Percentiles rank a stretch among this genome's conserved stretches.
Evolutionary conservation across 2,888 invertebrate genomes (phyloP).

Genomic region (Morpho helenor): DNA sequence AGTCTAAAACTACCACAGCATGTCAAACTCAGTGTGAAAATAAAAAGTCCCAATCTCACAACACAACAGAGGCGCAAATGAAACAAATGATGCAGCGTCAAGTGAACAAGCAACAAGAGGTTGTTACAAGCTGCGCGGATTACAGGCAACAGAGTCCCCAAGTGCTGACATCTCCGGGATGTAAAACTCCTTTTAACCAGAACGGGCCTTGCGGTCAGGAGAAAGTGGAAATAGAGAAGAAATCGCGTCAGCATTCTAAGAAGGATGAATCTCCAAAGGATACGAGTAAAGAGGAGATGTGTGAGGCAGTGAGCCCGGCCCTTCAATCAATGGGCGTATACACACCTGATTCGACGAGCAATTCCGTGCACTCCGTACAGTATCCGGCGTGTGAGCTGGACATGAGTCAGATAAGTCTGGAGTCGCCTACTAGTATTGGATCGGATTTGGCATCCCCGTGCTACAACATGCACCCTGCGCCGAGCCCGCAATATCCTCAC

Average conservation of each 20-base stretch:
- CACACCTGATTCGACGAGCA: conserved; percentile 90
- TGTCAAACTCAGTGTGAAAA: conserved; percentile 70
- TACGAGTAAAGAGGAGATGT: conserved; percentile 61
- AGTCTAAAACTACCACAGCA: conserved; percentile 64
- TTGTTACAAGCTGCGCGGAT: conserved; percentile 57
- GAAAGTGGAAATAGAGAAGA: conserved; percentile 68
- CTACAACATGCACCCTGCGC: conserved; percentile 79
- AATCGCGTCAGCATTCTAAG: conserved; percentile 54
- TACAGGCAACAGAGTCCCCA: conserved; percentile 65
- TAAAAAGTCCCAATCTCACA: conserved; percentile 51
- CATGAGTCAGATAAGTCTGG: conserved; percentile 89
- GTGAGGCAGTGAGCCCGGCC: conserved; percentile 76
- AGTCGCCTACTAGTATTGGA: conserved; percentile 93
- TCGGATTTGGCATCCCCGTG: conserved; percentile 91
- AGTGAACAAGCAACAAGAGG: conserved; percentile 57
- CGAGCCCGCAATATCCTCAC: conserved; percentile 81
- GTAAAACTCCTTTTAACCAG: conserved; percentile 56
- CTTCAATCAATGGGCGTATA: conserved; percentile 92
- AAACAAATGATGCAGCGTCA: conserved; percentile 69
- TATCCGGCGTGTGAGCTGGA: conserved; percentile 91
- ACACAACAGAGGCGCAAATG: conserved; percentile 53
- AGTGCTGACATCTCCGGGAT: conserved; percentile 55
- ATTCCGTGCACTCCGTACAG: conserved; percentile 88
- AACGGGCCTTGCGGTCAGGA: conserved; percentile 61
- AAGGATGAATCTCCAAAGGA: conserved; percentile 68